A percentile compares a stretch with the other conserved stretches of the same genome.
Conservation (phyloP, 2,113 vertebrate species). For the Urocitellus parryii region DNA sequence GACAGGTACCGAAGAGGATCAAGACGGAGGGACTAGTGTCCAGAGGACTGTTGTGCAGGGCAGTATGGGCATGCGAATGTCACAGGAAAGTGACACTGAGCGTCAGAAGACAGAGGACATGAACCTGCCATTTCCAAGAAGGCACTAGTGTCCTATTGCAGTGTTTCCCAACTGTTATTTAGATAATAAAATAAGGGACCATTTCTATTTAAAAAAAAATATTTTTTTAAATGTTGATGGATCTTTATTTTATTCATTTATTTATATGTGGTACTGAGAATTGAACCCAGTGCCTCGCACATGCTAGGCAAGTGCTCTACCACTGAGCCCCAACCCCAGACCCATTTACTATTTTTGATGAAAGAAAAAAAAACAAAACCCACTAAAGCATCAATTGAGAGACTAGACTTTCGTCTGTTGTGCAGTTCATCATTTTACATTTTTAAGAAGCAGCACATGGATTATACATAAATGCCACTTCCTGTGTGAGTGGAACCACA, state of each 20-base stretch:
- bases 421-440: constrained; percentile 53
- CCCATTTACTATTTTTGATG: not conserved
- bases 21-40: no score
- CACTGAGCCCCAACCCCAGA: no score
- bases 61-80: not conserved
- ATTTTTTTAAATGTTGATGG: no score
- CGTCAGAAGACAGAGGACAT: not conserved
- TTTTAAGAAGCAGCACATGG: constrained; percentile 67
- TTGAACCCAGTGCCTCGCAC: no score
- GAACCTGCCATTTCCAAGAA: not conserved
- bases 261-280: no score
- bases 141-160: not conserved
- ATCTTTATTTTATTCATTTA: no score
- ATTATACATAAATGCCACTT: constrained; percentile 79
- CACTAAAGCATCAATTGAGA: not conserved
- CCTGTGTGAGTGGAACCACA: constrained; percentile 3
- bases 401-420: not conserved
- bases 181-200: not conserved
- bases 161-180: not conserved
- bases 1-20: no score
- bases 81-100: not conserved
- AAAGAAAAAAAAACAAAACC: not conserved
- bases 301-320: no score
- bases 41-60: not conserved
- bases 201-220: no score